phyloP scores from a whole-genome alignment of 2,888 invertebrate species.

The Furcula furcula region DNA sequence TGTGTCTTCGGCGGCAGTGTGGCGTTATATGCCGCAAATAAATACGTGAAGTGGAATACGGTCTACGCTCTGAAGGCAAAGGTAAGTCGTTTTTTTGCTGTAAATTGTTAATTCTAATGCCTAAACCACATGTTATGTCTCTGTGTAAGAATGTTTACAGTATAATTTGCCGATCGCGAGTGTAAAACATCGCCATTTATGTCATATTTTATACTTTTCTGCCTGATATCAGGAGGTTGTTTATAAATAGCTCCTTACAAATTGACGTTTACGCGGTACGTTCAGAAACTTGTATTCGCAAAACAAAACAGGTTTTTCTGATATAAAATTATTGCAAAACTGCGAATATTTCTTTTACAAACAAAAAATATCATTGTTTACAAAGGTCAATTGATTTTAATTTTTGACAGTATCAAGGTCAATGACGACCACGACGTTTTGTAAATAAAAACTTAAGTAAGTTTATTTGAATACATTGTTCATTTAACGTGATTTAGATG shows the following conservation, averaged over 20 bases:
- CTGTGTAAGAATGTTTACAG: background rate
- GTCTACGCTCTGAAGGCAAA: slow-evolving; percentile 76
- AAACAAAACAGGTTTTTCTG: background rate
- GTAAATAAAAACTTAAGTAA: too few species aligned
- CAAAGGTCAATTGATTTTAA: too few species aligned
- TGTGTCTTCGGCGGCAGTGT: slow-evolving; percentile 68
- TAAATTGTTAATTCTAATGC: background rate
- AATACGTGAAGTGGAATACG: slow-evolving; percentile 54
- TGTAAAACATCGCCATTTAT: slow-evolving; percentile 24
- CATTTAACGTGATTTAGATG: too few species aligned
- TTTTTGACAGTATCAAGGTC: too few species aligned
- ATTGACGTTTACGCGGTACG: slow-evolving; percentile 43
- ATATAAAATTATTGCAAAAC: too few species aligned
- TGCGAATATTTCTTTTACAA: too few species aligned
- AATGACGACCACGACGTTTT: too few species aligned
- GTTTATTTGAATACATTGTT: too few species aligned
- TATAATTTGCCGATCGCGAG: background rate
- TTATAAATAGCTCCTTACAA: slow-evolving; percentile 50
- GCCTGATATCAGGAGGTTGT: slow-evolving; percentile 41
- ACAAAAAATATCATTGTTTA: too few species aligned
- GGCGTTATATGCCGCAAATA: slow-evolving; percentile 60
- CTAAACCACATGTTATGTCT: background rate
- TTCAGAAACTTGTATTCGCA: slow-evolving; percentile 24
- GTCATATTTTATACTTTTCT: slow-evolving; percentile 34
- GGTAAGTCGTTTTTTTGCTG: slow-evolving; percentile 45